Evolutionary conservation across 2,797 vertebrate species (phyloP).

Genomic region (Momotus momota): DNA sequence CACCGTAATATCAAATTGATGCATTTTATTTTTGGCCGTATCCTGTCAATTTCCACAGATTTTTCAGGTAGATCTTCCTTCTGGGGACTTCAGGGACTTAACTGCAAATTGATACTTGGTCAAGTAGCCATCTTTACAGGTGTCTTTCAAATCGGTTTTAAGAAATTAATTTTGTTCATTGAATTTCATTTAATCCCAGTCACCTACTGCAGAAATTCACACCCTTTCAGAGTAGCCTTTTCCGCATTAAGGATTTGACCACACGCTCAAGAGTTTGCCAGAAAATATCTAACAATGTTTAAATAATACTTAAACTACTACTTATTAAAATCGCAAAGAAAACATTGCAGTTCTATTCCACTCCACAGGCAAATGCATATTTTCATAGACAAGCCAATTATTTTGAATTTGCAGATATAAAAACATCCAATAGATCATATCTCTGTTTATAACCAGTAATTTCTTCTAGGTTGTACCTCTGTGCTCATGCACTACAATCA

Average conservation of each 20-base stretch:
- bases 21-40: neutral
- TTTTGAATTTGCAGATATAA: constrained; percentile 9
- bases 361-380: neutral
- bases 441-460: neutral
- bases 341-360: neutral
- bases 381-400: constrained; percentile 11
- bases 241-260: neutral
- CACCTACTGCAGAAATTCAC: neutral
- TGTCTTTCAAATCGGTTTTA: neutral
- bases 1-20: neutral
- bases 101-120: neutral
- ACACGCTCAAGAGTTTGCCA: neutral
- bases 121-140: neutral
- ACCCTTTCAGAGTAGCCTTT: accelerated
- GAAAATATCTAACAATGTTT: neutral
- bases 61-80: neutral
- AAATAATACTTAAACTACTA: neutral
- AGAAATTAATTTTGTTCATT: neutral
- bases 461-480: constrained; percentile 15
- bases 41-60: neutral
- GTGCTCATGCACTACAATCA: neutral
- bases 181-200: neutral
- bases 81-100: neutral
- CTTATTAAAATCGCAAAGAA: neutral
- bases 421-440: constrained; percentile 27